Conservation (phyloP, 1,140 invertebrate genomes). For the Streblospio benedicti region DNA sequence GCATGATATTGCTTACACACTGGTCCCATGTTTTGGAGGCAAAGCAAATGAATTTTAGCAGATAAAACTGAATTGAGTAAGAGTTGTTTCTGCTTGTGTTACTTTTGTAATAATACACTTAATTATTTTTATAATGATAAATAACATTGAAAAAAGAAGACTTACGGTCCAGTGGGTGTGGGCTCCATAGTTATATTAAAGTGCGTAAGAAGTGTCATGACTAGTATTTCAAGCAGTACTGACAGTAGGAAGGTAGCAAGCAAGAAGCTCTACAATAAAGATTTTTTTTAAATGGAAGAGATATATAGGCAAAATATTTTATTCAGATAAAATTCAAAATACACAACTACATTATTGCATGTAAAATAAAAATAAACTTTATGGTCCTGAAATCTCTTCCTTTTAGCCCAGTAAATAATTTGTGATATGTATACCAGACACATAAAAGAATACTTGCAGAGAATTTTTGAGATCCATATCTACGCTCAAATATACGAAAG, state of each 20-base stretch:
- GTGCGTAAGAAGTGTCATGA: slow-evolving; percentile 18
- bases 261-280: slow-evolving; percentile 44
- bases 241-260: slow-evolving; percentile 39
- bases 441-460: no score
- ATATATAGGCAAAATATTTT: no score
- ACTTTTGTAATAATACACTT: no score
- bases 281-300: no score
- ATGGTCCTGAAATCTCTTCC: no score
- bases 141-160: slow-evolving; percentile 4
- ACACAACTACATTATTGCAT: no score
- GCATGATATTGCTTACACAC: background rate
- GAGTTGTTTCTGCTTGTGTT: no score
- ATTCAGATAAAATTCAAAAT: no score
- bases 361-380: no score
- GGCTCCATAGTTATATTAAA: slow-evolving; percentile 23
- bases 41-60: background rate
- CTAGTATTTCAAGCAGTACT: slow-evolving; percentile 26
- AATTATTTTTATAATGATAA: no score
- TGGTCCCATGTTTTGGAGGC: background rate
- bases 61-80: background rate
- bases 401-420: no score
- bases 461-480: slow-evolving; percentile 54
- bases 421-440: no score
- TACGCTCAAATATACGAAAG: slow-evolving; percentile 53
- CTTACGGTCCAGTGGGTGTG: slow-evolving; percentile 33